A percentile compares a stretch with the other conserved stretches of the same genome.
These are phyloP conservation scores for Pollenia amentaria DNA, from an alignment of 2,888 invertebrate species.

Conservation along the genomic window DNA sequence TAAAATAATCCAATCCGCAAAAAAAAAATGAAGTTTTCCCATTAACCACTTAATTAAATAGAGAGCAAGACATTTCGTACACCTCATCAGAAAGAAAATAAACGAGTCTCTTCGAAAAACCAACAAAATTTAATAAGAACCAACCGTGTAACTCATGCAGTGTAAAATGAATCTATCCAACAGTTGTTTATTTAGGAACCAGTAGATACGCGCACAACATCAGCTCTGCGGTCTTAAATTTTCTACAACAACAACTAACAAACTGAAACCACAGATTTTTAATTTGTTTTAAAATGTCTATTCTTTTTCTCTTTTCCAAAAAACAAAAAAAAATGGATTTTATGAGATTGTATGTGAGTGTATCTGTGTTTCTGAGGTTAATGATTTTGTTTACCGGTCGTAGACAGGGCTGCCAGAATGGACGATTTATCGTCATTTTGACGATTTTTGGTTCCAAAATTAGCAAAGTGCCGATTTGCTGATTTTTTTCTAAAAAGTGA, in stretches of 20 bases:
- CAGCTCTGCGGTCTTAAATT: background rate
- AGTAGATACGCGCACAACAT: too few relatives aligned
- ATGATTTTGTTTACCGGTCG: background rate
- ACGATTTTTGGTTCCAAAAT: too few relatives aligned
- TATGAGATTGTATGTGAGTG: background rate
- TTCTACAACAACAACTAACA: background rate
- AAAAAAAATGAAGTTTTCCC: background rate
- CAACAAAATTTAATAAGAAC: too few relatives aligned
- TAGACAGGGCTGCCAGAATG: too few relatives aligned
- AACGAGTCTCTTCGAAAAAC: too few relatives aligned
- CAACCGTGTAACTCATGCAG: too few relatives aligned
- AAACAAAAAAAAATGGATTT: background rate
- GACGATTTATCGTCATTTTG: too few relatives aligned
- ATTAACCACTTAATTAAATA: background rate
- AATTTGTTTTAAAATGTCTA: constrained; percentile 4
- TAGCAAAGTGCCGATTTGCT: too few relatives aligned
- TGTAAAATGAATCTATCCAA: too few relatives aligned
- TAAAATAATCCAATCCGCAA: background rate
- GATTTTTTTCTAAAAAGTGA: too few relatives aligned
- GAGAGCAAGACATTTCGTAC: too few relatives aligned
- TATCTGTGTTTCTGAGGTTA: background rate
- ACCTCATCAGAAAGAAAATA: too few relatives aligned
- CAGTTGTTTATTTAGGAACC: constrained; percentile 23
- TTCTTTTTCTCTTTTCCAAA: background rate
- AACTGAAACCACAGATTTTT: constrained; percentile 9